A percentile compares a stretch with the other conserved stretches of the same genome.
These are phyloP conservation scores for Mormyrops attenuatus DNA, from an alignment of 2,797 vertebrate species.

Conservation along the genomic window DNA sequence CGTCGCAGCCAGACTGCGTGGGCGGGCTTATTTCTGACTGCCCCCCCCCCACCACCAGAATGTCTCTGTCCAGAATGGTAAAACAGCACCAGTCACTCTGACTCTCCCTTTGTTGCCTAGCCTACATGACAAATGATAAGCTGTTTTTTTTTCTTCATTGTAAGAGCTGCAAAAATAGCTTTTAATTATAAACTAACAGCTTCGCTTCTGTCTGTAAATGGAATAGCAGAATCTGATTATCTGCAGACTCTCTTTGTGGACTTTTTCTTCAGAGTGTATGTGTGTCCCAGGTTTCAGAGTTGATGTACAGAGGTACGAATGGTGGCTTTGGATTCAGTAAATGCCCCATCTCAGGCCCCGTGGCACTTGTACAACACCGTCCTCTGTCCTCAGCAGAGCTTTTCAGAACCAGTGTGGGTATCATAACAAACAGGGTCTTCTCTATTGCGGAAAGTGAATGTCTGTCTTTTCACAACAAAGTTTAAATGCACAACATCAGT, in stretches of 20 bases:
- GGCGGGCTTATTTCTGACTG: conserved; percentile 61
- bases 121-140: conserved; percentile 20
- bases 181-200: conserved; percentile 13
- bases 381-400: conserved; percentile 41
- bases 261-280: background rate
- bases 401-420: conserved; percentile 30
- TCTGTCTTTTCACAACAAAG: background rate
- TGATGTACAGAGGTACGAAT: conserved; percentile 38
- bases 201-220: conserved; percentile 5
- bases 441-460: conserved; percentile 18
- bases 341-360: conserved; percentile 38
- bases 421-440: conserved; percentile 17
- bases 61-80: background rate
- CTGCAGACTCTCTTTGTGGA: background rate
- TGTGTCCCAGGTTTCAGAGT: conserved; percentile 26
- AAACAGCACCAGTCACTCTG: conserved; percentile 1
- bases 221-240: background rate
- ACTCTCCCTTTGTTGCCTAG: conserved; percentile 10
- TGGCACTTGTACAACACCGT: conserved; percentile 49
- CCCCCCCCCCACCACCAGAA: conserved; percentile 27
- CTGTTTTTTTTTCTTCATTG: background rate
- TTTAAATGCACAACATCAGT: background rate
- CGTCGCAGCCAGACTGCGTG: conserved; percentile 62
- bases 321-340: conserved; percentile 31
- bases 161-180: background rate